A percentile compares a stretch with the other conserved stretches of the same genome.
These are phyloP conservation scores for Gasteruption jaculator DNA, from an alignment of 2,888 invertebrate species.

Conservation along the genomic window DNA sequence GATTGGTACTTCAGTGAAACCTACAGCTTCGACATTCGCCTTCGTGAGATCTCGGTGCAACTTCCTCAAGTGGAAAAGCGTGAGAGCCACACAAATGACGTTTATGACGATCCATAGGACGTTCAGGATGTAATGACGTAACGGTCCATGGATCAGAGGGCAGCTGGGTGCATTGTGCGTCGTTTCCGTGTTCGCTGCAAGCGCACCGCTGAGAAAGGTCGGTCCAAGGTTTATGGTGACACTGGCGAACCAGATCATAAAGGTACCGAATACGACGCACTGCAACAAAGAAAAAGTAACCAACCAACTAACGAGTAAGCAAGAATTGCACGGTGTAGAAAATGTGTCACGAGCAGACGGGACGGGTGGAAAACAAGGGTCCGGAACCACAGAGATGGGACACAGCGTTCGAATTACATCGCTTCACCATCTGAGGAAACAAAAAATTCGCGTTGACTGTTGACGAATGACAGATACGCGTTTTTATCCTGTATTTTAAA, in stretches of 20 bases:
- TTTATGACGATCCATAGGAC: constrained; percentile 85
- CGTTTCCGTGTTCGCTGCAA: constrained; percentile 75
- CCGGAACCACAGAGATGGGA: too few relatives aligned
- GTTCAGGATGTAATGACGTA: constrained; percentile 85
- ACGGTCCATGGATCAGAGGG: constrained; percentile 81
- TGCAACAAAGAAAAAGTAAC: too few relatives aligned
- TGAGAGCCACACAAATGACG: constrained; percentile 78
- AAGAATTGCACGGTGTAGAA: too few relatives aligned
- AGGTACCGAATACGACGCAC: constrained; percentile 86
- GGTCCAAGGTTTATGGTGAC: constrained; percentile 88
- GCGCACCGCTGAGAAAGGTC: constrained; percentile 77
- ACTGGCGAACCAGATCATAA: constrained; percentile 92
- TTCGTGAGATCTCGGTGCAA: constrained; percentile 78
- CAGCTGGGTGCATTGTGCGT: constrained; percentile 78
- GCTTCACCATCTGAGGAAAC: too few relatives aligned
- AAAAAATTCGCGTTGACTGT: too few relatives aligned
- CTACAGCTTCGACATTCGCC: constrained; percentile 75
- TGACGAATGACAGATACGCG: too few relatives aligned
- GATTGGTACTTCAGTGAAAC: too few relatives aligned
- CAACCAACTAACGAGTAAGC: too few relatives aligned
- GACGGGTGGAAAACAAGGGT: too few relatives aligned
- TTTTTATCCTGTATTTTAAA: too few relatives aligned
- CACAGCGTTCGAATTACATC: too few relatives aligned
- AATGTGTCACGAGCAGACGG: too few relatives aligned
- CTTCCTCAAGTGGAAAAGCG: constrained; percentile 77